These are phyloP conservation scores for Ommatoiulus sabulosus DNA, from an alignment of 2,888 invertebrate species.

Conservation along the genomic window DNA sequence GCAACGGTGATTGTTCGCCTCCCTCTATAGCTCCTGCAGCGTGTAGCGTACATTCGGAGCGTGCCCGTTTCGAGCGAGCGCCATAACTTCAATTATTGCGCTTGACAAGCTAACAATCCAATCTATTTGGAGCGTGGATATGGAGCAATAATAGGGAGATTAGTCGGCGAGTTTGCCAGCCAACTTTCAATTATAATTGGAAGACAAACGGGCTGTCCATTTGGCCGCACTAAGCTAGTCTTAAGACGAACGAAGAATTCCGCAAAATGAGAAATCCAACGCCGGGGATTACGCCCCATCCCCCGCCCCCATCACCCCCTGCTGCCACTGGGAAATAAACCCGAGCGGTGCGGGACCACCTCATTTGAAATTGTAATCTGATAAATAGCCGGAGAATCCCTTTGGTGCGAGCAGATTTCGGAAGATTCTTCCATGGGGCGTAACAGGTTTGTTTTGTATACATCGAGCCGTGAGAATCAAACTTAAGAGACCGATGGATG, in stretches of 20 bases:
- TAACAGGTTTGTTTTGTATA: neutral
- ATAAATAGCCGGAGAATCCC: constrained; percentile 31
- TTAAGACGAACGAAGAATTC: constrained; percentile 48
- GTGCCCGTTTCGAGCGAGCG: constrained; percentile 17
- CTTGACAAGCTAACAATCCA: constrained; percentile 58
- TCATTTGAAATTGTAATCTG: constrained; percentile 43
- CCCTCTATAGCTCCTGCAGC: neutral
- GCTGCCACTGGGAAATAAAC: neutral
- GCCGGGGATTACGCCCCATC: constrained; percentile 30
- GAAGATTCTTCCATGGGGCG: neutral
- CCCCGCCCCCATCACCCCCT: neutral
- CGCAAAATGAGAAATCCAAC: constrained; percentile 41
- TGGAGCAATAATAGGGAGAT: constrained; percentile 55
- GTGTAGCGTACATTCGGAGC: constrained; percentile 12
- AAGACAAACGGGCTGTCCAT: constrained; percentile 57
- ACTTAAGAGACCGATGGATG: neutral
- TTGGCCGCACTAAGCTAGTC: constrained; percentile 51
- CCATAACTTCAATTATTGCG: constrained; percentile 58
- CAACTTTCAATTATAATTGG: constrained; percentile 56
- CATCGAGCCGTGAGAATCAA: neutral
- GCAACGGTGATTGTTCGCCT: neutral
- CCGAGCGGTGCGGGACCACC: neutral
- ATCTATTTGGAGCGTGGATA: constrained; percentile 55
- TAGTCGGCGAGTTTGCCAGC: constrained; percentile 54
- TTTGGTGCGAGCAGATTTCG: neutral